Evolutionary conservation across 1,140 invertebrate genomes (phyloP), one percentile per base, ranked within the genome.

Genomic region (Apolygus lucorum): DNA sequence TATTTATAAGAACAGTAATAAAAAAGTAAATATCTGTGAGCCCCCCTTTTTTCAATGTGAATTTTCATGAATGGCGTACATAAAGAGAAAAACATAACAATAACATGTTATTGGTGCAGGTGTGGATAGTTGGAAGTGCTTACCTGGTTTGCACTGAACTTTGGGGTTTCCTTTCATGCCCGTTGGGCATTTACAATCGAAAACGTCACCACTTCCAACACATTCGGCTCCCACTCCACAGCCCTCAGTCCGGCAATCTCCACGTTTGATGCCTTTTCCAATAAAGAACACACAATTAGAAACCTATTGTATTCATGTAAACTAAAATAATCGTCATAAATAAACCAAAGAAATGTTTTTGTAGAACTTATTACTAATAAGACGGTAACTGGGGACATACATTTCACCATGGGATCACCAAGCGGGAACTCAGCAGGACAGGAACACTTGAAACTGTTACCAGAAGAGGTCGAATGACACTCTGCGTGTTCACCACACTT

Each of bases 141-240:
- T 87, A 95, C 92, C 91, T 84, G 87, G 85, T 62, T 81, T 83
- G 80, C 90, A 92, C 74, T 88, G 87, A 72, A 87, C 81, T 73
- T 89, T 85, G 24, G 90, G 87, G 74, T 86, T 84, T 73, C 90
- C 90, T 76, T 83, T 84, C 67, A 86, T 89, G 72, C 89, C 89
- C 29, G 85, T 84, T 59, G 86, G 84, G 81, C 91, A 94, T 75
- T 87, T 83, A 79, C 92, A 96, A 13, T 89, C 86, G 79, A 92
- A 93, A 49, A 66, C 67, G n/a, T 72, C 70, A 27, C 52, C 71
- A 87, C 86, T 79, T 90, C 87, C 52, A 86, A 83, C 70, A 92
- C 92, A 94, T 77, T 90, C 86, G 0, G 91, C 91, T 67, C 87
- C 88, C 75, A 87, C 85, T 68, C 90, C 90, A 80, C 92, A 95